Evolutionary conservation across 2,113 vertebrate species (phyloP), one percentile per base, ranked within the genome.

Genomic region (Tympanuchus pallidicinctus): DNA sequence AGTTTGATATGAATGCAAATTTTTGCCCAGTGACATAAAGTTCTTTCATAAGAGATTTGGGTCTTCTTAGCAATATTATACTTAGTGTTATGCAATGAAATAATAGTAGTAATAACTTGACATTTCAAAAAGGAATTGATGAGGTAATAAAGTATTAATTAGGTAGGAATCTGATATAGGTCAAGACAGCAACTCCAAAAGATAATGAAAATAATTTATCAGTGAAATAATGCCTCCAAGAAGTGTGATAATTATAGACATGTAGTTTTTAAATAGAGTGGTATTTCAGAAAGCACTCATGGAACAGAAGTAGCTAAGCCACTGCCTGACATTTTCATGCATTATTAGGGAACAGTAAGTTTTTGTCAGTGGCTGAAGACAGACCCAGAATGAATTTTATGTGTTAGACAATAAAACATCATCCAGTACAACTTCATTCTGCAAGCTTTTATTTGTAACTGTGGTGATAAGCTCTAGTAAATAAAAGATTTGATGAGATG

Each of bases 91-190:
- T 78, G 16, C 38, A 86, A 57, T 92, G 78, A 90, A 75, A 60
- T 57, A 88, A 67, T 38, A 74, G 13, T 66, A 59, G 21, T 38
- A 86, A 63, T 80, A 59, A 78, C 38, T 8, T 83, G 47, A 72
- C 69, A 61, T 78, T 88, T 92, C 38, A 65, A 75, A 63, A 57
- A 69, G 32, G 19, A 78, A 69, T 40, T 81, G 24, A 75, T 86
- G 65, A 89, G 18, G 19, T 80, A 30, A 93, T 64, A 8, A 84
- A 86, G 22, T 77, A 88, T 83, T 90, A 67, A 93, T 94, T 88
- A 86, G 17, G 13, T 61, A 74, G 32, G 8, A 78, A 81, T 59
- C 6, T 5, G 36, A 36, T 66, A 80, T 5, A 63, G 47, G 78
- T 87, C 78, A 81, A 64, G 17, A 54, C 56, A 82, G 27, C 17